phyloP scores from a whole-genome alignment of 2,113 vertebrate genomes.

The Calidris pygmaea region DNA sequence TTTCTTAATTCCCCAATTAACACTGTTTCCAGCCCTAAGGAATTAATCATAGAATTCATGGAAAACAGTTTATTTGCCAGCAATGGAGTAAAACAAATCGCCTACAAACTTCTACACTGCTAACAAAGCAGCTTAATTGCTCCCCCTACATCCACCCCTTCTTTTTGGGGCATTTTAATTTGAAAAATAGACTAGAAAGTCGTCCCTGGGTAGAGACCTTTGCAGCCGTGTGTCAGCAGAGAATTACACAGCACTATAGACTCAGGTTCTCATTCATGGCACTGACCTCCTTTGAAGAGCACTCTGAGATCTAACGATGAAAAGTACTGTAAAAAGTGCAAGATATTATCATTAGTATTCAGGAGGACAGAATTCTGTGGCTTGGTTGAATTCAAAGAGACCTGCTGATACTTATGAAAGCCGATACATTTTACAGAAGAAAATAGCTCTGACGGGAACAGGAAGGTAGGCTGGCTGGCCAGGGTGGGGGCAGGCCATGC shows the following conservation, averaged over 20 bases:
- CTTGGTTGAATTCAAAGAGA: constrained; percentile 14
- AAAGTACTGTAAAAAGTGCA: background rate
- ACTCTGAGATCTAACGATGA: background rate
- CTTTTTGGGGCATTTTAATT: background rate
- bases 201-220: background rate
- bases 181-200: background rate
- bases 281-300: constrained; percentile 19
- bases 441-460: background rate
- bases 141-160: no score
- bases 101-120: background rate
- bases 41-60: constrained; percentile 24
- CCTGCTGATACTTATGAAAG: background rate
- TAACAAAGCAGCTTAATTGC: background rate
- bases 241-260: background rate
- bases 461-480: background rate
- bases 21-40: constrained; percentile 14
- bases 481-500: background rate
- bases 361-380: background rate
- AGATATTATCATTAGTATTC: constrained; percentile 22
- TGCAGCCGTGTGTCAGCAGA: background rate
- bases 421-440: background rate
- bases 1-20: constrained; percentile 55
- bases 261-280: background rate
- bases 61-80: constrained; percentile 25
- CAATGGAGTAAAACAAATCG: constrained; percentile 33